Evolutionary conservation across 2,797 vertebrate species (phyloP).

Genomic region (Aplochiton taeniatus): DNA sequence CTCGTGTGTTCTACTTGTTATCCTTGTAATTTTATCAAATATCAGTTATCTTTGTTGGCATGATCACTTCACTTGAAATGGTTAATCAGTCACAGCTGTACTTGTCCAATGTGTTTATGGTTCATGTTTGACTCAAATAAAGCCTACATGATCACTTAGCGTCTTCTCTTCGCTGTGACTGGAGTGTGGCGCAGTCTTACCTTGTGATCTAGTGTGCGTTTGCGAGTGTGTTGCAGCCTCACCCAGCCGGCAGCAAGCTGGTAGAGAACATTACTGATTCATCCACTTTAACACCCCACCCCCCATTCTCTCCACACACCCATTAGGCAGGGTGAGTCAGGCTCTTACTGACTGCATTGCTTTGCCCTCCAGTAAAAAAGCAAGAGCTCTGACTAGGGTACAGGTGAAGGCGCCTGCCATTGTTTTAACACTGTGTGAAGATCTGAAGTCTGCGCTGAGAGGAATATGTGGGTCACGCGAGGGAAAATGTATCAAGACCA

Average conservation of each 20-base stretch:
- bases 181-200: slow-evolving; percentile 62
- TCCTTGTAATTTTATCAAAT: no score
- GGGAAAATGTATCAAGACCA: no score
- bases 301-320: slow-evolving; percentile 38
- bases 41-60: no score
- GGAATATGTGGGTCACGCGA: neutral
- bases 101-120: slow-evolving; percentile 35
- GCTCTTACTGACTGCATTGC: slow-evolving; percentile 38
- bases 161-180: slow-evolving; percentile 30
- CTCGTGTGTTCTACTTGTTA: no score
- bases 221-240: slow-evolving; percentile 22
- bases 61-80: no score
- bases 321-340: slow-evolving; percentile 49
- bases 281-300: slow-evolving; percentile 27
- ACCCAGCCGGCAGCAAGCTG: slow-evolving; percentile 61
- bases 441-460: neutral
- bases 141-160: slow-evolving; percentile 40
- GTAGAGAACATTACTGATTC: slow-evolving; percentile 41
- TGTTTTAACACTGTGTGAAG: no score
- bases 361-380: slow-evolving; percentile 27
- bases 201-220: slow-evolving; percentile 35
- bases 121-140: slow-evolving; percentile 45
- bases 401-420: no score
- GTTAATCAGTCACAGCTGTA: neutral
- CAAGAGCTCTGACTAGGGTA: no score